phyloP scores from a whole-genome alignment of 2,797 vertebrate species.

The Lindbergichthys nudifrons region DNA sequence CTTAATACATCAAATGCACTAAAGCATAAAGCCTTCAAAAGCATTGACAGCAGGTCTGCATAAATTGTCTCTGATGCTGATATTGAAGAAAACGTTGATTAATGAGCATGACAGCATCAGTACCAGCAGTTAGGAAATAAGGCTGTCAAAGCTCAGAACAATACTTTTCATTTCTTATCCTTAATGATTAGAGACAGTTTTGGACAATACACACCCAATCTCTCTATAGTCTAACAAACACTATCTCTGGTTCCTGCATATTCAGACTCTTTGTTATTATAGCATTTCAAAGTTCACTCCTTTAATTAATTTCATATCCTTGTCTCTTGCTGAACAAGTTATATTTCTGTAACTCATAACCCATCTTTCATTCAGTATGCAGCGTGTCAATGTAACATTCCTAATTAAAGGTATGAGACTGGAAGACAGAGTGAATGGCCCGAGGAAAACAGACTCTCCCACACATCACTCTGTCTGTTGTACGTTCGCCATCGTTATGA shows the following conservation, averaged over 20 bases:
- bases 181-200: neutral
- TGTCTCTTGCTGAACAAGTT: slow-evolving; percentile 42
- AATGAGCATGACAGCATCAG: neutral
- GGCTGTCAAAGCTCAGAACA: neutral
- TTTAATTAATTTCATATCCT: slow-evolving; percentile 41
- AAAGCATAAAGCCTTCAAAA: neutral
- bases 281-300: slow-evolving; percentile 33
- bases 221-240: neutral
- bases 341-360: slow-evolving; percentile 59
- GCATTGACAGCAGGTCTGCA: neutral
- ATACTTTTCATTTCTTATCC: neutral
- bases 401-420: slow-evolving; percentile 70
- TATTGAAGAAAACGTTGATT: neutral
- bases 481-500: slow-evolving; percentile 14
- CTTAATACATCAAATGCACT: neutral
- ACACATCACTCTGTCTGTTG: slow-evolving; percentile 28
- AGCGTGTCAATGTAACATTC: slow-evolving; percentile 69
- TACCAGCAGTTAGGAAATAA: neutral
- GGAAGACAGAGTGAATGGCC: slow-evolving; percentile 51
- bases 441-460: slow-evolving; percentile 55
- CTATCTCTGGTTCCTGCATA: neutral
- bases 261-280: slow-evolving; percentile 13
- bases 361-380: slow-evolving; percentile 54
- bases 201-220: no score
- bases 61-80: neutral